Conservation (phyloP, 2,888 invertebrate species). For the Tetramorium bicarinatum region DNA sequence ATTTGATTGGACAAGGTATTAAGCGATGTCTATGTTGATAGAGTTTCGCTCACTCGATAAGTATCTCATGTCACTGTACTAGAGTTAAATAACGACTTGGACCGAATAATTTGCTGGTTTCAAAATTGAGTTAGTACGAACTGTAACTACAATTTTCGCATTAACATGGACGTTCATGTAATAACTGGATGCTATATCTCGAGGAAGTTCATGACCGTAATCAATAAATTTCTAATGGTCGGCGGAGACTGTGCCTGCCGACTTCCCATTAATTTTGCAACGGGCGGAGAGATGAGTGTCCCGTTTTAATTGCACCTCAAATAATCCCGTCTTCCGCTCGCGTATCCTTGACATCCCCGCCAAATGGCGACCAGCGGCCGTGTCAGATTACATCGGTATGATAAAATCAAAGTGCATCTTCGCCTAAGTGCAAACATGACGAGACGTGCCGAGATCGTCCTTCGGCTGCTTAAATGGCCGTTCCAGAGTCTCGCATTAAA, state of each 20-base stretch:
- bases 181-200: conserved; percentile 5
- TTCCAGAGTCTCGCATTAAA: conserved; percentile 74
- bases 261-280: conserved; percentile 27
- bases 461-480: conserved; percentile 72
- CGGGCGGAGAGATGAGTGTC: conserved; percentile 1
- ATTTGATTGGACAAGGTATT: background rate
- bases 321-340: conserved; percentile 28
- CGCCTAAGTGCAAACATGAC: conserved; percentile 68
- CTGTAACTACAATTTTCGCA: conserved; percentile 19
- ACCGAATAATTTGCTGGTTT: conserved; percentile 19
- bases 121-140: conserved; percentile 26
- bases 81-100: conserved; percentile 21
- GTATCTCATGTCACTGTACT: background rate
- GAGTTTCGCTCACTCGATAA: background rate
- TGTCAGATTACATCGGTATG: conserved; percentile 57
- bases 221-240: conserved; percentile 45
- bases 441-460: conserved; percentile 71
- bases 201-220: conserved; percentile 11
- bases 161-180: background rate
- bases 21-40: background rate
- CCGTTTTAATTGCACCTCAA: conserved; percentile 43
- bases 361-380: conserved; percentile 3
- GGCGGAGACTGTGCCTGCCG: background rate
- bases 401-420: conserved; percentile 68
- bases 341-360: conserved; percentile 15